Evolutionary conservation across 1,140 invertebrate genomes (phyloP).

Genomic region (Homarus americanus): DNA sequence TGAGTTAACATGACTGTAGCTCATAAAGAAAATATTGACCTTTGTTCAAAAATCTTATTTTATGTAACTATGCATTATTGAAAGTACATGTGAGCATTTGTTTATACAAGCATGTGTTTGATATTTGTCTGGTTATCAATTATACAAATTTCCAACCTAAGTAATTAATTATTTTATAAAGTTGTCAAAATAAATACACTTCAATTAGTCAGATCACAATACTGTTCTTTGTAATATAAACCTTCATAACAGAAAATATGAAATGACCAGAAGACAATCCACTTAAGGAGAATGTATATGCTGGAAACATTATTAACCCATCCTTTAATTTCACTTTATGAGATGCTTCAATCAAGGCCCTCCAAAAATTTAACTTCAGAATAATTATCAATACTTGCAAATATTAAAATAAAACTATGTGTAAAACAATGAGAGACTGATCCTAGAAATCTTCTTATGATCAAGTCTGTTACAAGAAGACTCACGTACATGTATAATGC

Average conservation of each 20-base stretch:
- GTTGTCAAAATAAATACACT: no score
- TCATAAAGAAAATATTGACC: not conserved
- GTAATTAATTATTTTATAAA: no score
- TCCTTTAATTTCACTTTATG: not conserved
- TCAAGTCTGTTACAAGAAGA: no score
- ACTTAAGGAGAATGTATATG: no score
- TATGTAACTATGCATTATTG: not conserved
- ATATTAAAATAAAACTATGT: not conserved
- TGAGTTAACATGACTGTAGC: not conserved
- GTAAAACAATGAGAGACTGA: no score
- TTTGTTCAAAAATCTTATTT: not conserved
- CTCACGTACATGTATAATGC: no score
- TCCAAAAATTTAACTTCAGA: not conserved
- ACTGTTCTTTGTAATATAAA: no score
- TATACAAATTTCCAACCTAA: not conserved
- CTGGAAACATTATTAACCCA: not conserved
- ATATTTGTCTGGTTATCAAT: not conserved
- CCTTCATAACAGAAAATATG: no score
- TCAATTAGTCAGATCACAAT: no score
- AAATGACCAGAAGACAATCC: no score
- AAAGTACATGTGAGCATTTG: not conserved
- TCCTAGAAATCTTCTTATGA: no score
- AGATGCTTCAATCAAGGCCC: not conserved
- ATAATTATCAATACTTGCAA: not conserved
- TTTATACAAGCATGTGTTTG: not conserved